Percentiles rank a stretch among this genome's conserved stretches.
Conservation (phyloP, 1,140 invertebrate species). For the Pomphorhynchus laevis region DNA sequence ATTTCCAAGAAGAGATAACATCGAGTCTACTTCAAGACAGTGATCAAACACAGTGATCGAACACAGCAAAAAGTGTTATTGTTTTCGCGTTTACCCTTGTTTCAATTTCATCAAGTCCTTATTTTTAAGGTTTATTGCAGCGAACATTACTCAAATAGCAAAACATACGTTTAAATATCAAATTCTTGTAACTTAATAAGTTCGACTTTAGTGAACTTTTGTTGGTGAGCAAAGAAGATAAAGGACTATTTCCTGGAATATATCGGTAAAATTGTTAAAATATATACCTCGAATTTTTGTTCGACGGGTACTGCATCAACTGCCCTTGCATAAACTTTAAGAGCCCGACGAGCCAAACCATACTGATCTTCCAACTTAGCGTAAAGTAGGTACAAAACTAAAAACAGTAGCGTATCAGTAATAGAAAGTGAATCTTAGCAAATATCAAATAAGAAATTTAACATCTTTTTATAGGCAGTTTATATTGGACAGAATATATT, state of each 20-base stretch:
- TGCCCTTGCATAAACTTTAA: constrained; percentile 81
- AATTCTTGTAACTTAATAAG: no score
- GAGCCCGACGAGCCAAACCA: constrained; percentile 70
- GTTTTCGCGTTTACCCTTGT: no score
- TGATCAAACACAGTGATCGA: no score
- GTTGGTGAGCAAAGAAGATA: constrained; percentile 11
- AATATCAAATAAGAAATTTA: constrained; percentile 2
- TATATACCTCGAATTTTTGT: constrained; percentile 45
- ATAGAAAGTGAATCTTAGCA: constrained; percentile 7
- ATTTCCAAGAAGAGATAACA: no score
- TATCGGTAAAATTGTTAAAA: constrained; percentile 1
- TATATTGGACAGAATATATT: no score
- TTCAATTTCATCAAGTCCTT: no score
- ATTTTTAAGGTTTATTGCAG: no score
- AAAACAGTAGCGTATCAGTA: constrained; percentile 11
- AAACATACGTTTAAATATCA: no score
- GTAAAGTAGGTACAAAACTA: constrained; percentile 61
- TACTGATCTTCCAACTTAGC: constrained; percentile 91
- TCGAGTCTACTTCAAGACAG: no score
- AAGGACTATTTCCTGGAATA: no score
- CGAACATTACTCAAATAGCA: no score
- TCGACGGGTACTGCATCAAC: constrained; percentile 51
- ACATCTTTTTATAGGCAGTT: neutral
- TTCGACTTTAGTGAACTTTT: neutral
- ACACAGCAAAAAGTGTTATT: no score